A percentile compares a stretch with the other conserved stretches of the same genome.
These are phyloP conservation scores for Sycobia sp. DNA, from an alignment of 1,140 invertebrate species.

Conservation along the genomic window DNA sequence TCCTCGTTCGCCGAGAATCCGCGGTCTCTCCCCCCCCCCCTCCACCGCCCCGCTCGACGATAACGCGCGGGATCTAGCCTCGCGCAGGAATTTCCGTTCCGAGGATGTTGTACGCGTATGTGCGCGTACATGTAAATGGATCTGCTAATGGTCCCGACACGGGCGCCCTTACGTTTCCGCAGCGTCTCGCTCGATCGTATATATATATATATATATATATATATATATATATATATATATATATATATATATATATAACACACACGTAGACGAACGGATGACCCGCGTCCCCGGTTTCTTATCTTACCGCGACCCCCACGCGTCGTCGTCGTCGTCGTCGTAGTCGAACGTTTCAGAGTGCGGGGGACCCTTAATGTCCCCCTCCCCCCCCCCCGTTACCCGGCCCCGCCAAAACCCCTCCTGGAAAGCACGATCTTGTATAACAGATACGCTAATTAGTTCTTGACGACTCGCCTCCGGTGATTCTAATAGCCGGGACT, in stretches of 20 bases:
- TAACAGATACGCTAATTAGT: slow-evolving; percentile 46
- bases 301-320: slow-evolving; percentile 21
- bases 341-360: no score
- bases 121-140: no score
- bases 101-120: no score
- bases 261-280: slow-evolving; percentile 39
- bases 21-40: not conserved
- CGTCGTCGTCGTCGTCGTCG: not conserved
- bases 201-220: no score
- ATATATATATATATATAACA: slow-evolving; percentile 1
- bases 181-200: slow-evolving; percentile 31
- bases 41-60: slow-evolving; percentile 45
- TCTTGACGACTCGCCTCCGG: slow-evolving; percentile 38
- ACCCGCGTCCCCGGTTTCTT: slow-evolving; percentile 45
- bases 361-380: no score
- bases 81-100: slow-evolving; percentile 48
- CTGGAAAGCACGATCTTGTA: slow-evolving; percentile 31
- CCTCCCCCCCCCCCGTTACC: slow-evolving; percentile 25
- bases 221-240: no score
- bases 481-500: slow-evolving; percentile 26
- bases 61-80: slow-evolving; percentile 52
- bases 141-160: slow-evolving; percentile 60
- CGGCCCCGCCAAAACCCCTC: slow-evolving; percentile 37
- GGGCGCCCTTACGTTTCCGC: no score
- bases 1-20: no score